Percentiles rank a stretch among this genome's conserved stretches.
Conservation (phyloP, 2,113 vertebrate genomes). For the Dromas ardeola region DNA sequence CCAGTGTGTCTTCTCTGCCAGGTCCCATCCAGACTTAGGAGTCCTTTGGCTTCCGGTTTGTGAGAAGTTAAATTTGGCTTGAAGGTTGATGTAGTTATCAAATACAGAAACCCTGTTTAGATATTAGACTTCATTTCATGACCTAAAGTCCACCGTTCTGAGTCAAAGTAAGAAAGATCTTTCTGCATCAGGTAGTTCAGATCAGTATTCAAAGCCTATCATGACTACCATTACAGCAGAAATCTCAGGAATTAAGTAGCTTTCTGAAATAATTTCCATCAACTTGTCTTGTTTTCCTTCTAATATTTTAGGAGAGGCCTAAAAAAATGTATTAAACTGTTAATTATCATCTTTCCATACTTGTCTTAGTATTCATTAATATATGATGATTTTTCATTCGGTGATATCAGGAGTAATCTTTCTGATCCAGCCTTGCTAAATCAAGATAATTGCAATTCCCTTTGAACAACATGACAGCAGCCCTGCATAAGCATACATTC, state of each 20-base stretch:
- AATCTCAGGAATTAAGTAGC: background rate
- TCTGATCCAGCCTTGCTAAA: background rate
- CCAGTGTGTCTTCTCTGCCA: background rate
- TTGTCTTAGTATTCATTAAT: background rate
- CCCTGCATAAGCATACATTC: background rate
- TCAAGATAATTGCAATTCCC: background rate
- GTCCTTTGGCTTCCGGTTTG: background rate
- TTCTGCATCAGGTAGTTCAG: background rate
- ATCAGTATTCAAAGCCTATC: background rate
- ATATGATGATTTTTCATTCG: background rate
- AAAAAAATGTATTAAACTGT: background rate
- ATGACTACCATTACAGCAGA: background rate
- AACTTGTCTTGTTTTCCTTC: background rate
- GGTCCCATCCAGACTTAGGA: background rate
- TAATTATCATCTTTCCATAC: background rate
- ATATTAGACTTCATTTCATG: background rate
- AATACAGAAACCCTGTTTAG: background rate
- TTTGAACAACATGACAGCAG: background rate
- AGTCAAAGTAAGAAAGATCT: background rate
- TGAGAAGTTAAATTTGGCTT: background rate
- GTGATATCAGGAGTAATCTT: background rate
- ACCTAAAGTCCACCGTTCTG: background rate
- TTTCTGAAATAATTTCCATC: background rate
- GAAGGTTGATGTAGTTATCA: background rate
- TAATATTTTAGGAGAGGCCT: background rate